A percentile compares a stretch with the other conserved stretches of the same genome.
phyloP scores from a whole-genome alignment of 2,888 invertebrate genomes.

The Drosophila peninsularis region DNA sequence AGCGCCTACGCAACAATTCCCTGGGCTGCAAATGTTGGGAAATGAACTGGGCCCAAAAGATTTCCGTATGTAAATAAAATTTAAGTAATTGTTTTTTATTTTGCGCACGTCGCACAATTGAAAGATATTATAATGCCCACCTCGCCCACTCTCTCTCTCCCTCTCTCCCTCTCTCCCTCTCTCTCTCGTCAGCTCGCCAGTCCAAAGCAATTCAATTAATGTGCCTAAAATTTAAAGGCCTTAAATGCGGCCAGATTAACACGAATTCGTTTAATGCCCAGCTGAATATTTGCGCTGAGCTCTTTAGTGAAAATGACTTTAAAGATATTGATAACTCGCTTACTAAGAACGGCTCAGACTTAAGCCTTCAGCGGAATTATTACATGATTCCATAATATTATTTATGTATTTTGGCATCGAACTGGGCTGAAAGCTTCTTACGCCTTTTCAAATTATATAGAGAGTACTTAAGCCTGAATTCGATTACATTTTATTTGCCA shows the following conservation, averaged over 20 bases:
- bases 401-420: not conserved
- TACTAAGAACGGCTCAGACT: not conserved
- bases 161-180: too few relatives aligned
- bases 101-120: conserved; percentile 14
- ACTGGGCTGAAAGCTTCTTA: not conserved
- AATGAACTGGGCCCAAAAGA: conserved; percentile 5
- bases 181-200: too few relatives aligned
- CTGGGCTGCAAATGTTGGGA: not conserved
- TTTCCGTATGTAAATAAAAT: conserved; percentile 26
- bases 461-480: conserved; percentile 3
- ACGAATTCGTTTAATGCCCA: not conserved
- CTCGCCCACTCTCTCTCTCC: not conserved
- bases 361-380: not conserved
- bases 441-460: not conserved
- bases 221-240: not conserved
- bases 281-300: not conserved
- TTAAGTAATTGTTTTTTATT: conserved; percentile 35
- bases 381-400: not conserved
- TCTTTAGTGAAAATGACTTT: not conserved
- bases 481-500: conserved; percentile 7
- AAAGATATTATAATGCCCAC: conserved; percentile 9
- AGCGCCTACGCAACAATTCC: not conserved
- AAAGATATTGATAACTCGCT: not conserved
- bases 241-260: not conserved
- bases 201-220: not conserved